Base-by-base conservation (phyloP, 2,888 invertebrate genomes). In the Eupithecia insigniata region DNA sequence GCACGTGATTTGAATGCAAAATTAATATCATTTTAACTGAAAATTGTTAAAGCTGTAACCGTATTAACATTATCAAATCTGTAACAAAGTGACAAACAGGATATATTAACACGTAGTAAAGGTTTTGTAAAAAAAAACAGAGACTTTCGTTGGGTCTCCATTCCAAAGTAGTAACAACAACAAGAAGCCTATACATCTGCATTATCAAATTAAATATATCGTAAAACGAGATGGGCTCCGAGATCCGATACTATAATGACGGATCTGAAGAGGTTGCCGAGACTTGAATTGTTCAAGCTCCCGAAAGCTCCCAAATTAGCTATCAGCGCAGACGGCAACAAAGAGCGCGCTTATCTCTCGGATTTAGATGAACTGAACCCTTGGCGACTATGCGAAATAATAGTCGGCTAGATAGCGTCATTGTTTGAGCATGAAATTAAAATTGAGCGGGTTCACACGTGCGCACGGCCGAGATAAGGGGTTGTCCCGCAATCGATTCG, bases 381-480 rank as follows among this genome's bases (percentile, higher is more conserved):
- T 89, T 89, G 86, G 86, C 86, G 88, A 87, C 90, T 91, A 90
- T 93, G 91, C 91, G 92, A 92, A 92, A 93, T 93, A 93, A 93
- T 93, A 92, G 93, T 89, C 82, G 86, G 89, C 89, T 90, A 92
- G 92, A 93, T 93, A 92, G 88, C 93, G 91, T 89, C 93, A 94
- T 94, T 94, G 93, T 93, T 94, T 94, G 93, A 93, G 93, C 93
- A 94, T 94, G 93, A 94, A 94, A 94, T 94, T 94, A 94, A 94
- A 94, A 93, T 93, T 92, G 93, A 92, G 90, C 92, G 90, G 89
- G 91, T 93, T 94, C 93, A 93, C 93, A 94, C 93, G 93, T 94
- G 93, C 93, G 92, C 92, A 89, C 85, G 74, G 89, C 85, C 80
- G 85, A 90, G 93, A 94, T 93, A 93, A 93, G 93, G 92, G 93